phyloP scores from a whole-genome alignment of 2,113 vertebrate genomes.

The Apteryx owenii region DNA sequence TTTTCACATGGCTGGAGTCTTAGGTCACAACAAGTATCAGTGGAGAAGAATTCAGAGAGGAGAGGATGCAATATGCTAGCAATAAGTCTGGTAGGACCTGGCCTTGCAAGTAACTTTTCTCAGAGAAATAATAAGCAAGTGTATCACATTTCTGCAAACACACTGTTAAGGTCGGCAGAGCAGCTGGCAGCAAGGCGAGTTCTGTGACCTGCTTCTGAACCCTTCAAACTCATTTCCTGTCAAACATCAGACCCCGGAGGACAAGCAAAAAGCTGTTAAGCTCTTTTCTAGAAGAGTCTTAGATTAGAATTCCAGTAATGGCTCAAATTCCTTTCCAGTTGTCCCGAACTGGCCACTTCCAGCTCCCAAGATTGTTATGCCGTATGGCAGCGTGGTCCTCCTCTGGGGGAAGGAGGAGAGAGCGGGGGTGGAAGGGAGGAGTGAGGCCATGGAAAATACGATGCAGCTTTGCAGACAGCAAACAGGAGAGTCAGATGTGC shows the following conservation, averaged over 20 bases:
- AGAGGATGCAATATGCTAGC: conserved; percentile 53
- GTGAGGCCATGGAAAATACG: conserved; percentile 13
- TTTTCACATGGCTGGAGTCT: conserved; percentile 64
- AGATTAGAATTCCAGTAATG: conserved; percentile 85
- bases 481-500: neutral
- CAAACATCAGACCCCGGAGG: conserved; percentile 77
- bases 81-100: conserved; percentile 51
- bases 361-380: conserved; percentile 16
- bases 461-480: conserved; percentile 16
- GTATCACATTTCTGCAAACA: conserved; percentile 83
- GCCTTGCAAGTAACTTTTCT: conserved; percentile 66
- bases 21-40: conserved; percentile 73
- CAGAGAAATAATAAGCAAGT: conserved; percentile 74
- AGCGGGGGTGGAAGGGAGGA: neutral
- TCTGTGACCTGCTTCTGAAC: conserved; percentile 77
- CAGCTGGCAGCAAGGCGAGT: conserved; percentile 79
- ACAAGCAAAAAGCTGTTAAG: conserved; percentile 73
- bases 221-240: conserved; percentile 83
- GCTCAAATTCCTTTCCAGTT: conserved; percentile 80
- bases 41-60: conserved; percentile 63
- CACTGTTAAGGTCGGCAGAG: conserved; percentile 79
- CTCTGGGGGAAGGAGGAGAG: conserved; percentile 4
- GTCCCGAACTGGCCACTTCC: conserved; percentile 70
- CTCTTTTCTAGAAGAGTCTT: conserved; percentile 74
- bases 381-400: neutral